A percentile compares a stretch with the other conserved stretches of the same genome.
phyloP scores from a whole-genome alignment of 2,113 vertebrate genomes.

The Ancistrus triradiatus region DNA sequence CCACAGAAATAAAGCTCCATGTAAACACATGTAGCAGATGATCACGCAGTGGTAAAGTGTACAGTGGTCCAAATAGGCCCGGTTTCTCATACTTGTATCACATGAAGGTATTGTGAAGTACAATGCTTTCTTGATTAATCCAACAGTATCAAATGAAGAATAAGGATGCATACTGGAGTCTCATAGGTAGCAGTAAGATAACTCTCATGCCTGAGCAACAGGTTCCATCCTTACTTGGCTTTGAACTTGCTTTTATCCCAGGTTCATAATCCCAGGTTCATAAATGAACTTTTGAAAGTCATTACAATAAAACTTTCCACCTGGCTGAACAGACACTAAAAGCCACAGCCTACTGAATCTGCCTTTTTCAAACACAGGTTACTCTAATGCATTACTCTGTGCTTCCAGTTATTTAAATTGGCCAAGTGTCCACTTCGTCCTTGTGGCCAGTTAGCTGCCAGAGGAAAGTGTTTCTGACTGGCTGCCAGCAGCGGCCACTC shows the following conservation, averaged over 20 bases:
- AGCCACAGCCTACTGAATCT: conserved; percentile 27
- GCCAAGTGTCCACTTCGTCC: conserved; percentile 48
- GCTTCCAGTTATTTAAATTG: conserved; percentile 63
- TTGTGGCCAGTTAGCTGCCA: conserved; percentile 47
- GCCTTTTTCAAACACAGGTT: conserved; percentile 37
- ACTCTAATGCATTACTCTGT: conserved; percentile 49
- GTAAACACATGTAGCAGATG: not conserved
- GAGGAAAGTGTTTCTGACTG: conserved; percentile 52
- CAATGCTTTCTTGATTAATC: conserved; percentile 1
- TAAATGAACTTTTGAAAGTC: conserved; percentile 21
- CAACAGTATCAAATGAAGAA: not conserved
- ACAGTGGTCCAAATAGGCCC: not conserved
- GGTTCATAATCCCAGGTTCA: not conserved
- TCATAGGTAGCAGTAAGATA: not conserved
- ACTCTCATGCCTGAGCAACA: not conserved
- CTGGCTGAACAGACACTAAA: conserved; percentile 30
- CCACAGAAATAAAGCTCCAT: not conserved
- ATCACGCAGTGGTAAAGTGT: not conserved
- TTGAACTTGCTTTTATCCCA: not conserved
- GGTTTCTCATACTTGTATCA: not conserved
- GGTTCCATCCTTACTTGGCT: not conserved
- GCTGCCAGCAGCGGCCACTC: conserved; percentile 56
- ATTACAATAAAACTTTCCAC: conserved; percentile 18
- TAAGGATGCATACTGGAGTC: not conserved
- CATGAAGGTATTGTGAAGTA: not conserved